A percentile compares a stretch with the other conserved stretches of the same genome.
Conservation (phyloP, 1,140 invertebrate genomes). For the Paralvinella palmiformis region DNA sequence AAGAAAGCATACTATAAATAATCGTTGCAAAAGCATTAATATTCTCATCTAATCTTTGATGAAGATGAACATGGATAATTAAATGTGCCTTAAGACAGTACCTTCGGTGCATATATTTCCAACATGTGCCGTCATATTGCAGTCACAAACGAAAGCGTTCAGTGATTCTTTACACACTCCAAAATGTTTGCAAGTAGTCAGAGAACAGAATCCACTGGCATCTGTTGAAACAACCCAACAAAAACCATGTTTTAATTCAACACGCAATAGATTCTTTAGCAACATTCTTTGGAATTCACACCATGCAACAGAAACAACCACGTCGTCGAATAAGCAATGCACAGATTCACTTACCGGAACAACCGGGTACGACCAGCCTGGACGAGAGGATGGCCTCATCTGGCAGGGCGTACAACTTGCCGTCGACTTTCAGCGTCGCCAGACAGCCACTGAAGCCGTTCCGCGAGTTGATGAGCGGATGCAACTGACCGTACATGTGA, state of each 20-base stretch:
- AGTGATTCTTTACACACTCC: conserved; percentile 29
- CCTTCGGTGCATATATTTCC: conserved; percentile 19
- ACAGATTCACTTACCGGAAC: conserved; percentile 14
- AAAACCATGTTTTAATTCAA: too few species aligned
- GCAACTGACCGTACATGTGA: conserved; percentile 21
- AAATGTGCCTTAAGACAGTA: too few species aligned
- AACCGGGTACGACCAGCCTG: conserved; percentile 11
- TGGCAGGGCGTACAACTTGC: conserved; percentile 55
- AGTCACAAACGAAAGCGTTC: conserved; percentile 34
- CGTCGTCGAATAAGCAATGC: too few species aligned
- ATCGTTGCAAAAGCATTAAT: too few species aligned
- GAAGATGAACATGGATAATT: too few species aligned
- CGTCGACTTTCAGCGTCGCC: conserved; percentile 85
- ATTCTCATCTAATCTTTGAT: too few species aligned
- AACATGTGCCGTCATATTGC: conserved; percentile 36
- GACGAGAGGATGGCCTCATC: conserved; percentile 18
- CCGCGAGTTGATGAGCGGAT: conserved; percentile 60
- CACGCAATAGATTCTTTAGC: too few species aligned
- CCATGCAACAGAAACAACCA: too few species aligned
- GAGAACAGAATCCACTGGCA: conserved; percentile 18
- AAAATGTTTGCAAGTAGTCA: conserved; percentile 14
- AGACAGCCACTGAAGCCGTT: conserved; percentile 91
- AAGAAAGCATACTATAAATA: conserved; percentile 25
- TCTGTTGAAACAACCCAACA: conserved; percentile 8
- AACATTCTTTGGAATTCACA: too few species aligned